Evolutionary conservation across 2,888 invertebrate species (phyloP), one percentile per base, ranked within the genome.

Genomic region (Eupithecia tripunctaria): DNA sequence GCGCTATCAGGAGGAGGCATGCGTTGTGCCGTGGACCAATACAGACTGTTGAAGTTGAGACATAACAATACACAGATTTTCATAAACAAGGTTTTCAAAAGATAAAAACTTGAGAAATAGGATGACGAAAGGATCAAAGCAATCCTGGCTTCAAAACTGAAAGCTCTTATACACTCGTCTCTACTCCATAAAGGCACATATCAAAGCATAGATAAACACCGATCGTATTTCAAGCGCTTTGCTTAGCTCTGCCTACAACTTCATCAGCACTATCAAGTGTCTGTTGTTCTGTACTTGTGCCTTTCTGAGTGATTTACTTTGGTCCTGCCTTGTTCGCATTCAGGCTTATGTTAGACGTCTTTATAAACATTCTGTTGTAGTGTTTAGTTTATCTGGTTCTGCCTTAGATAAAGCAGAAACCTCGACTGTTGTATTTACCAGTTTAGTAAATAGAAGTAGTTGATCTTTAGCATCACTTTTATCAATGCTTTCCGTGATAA

Each of bases 231-330:
- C 68, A 68, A 71, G 66, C 64, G 32, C 64, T 63, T 63, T 32
- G 56, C 69, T 67, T 63, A 70, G 67, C 25, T 25, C 63, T 36
- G 62, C 72, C 73, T 78, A 80, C 81, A 80, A 79, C 80, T 80
- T 81, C 79, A 80, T 81, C 81, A 78, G 73, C 76, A 73, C 75
- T 79, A 80, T 79, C 78, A 78, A 77, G 76, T 79, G 77, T 79
- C 79, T 69, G 68, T 29, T 70, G 74, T 77, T 72, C 71, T 64
- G 77, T 75, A 76, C 68, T 74, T 77, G 76, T 78, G 76, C 80
- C 77, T 80, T 76, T 74, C 75, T 76, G 76, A 81, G 79, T 81
- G 81, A 81, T 81, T 81, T 81, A 81, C 77, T 78, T 78, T 71
- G 65, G 72, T 69, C 32, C 62, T 51, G 75, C 76, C 77, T 75